Conservation (phyloP, 2,797 vertebrate genomes). For the Spheniscus humboldti region DNA sequence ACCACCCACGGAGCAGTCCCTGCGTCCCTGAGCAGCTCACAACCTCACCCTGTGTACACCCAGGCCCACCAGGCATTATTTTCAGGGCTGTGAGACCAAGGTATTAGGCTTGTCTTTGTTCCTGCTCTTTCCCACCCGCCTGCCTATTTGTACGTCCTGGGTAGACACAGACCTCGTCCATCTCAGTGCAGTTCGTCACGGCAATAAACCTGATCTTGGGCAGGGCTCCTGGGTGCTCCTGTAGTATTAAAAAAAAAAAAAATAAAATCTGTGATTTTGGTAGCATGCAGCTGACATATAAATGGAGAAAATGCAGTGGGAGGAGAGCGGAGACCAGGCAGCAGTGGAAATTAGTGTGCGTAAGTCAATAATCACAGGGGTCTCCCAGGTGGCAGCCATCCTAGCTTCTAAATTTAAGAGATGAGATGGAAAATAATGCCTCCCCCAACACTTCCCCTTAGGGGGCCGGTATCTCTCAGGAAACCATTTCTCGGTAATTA, state of each 20-base stretch:
- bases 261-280: neutral
- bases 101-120: fast-evolving
- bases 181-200: neutral
- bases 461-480: neutral
- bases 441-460: neutral
- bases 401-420: neutral
- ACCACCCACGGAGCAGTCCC: neutral
- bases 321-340: neutral
- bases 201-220: neutral
- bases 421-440: slow-evolving; percentile 15
- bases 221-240: neutral
- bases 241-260: neutral
- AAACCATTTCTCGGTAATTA: neutral
- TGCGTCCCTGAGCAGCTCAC: neutral
- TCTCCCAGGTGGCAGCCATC: neutral
- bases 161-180: neutral
- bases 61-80: too few relatives aligned
- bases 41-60: fast-evolving
- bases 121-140: neutral
- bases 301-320: neutral
- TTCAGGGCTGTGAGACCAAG: neutral
- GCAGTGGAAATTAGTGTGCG: neutral
- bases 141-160: neutral
- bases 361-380: neutral
- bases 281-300: neutral